Evolutionary conservation across 2,888 invertebrate species (phyloP).

Genomic region (Galerucella calmariensis): DNA sequence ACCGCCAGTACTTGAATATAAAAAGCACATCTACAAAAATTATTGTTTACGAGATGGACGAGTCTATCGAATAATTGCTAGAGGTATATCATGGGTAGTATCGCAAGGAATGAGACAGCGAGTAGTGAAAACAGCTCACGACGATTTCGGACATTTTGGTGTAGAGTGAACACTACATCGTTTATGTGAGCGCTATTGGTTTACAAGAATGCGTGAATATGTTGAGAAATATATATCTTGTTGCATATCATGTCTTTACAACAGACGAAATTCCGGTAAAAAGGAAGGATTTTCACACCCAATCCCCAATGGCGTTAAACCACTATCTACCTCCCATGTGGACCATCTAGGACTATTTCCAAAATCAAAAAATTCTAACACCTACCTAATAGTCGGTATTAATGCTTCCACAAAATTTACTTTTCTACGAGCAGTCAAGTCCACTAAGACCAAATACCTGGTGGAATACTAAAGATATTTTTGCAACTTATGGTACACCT

Average conservation of each 20-base stretch:
- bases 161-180: too few relatives aligned
- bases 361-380: too few relatives aligned
- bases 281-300: conserved; percentile 37
- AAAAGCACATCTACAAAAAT: conserved; percentile 39
- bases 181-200: not conserved
- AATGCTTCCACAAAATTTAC: conserved; percentile 46
- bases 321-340: conserved; percentile 34
- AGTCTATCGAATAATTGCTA: conserved; percentile 42
- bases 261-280: conserved; percentile 31
- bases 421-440: conserved; percentile 38
- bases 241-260: conserved; percentile 38
- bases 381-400: too few relatives aligned
- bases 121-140: too few relatives aligned
- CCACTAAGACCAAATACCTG: conserved; percentile 44
- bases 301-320: conserved; percentile 31
- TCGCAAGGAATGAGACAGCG: conserved; percentile 36
- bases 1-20: conserved; percentile 22
- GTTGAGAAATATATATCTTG: conserved; percentile 58
- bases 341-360: conserved; percentile 53
- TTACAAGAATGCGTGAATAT: conserved; percentile 25
- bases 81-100: conserved; percentile 9
- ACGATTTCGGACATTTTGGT: too few relatives aligned
- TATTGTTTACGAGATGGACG: conserved; percentile 34
- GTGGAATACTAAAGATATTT: conserved; percentile 36
- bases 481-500: conserved; percentile 50